phyloP scores from a whole-genome alignment of 2,113 vertebrate genomes.

The rat (Rattus norvegicus) region GRCr8 NC_086023.1:114152501-114153000 shows the following conservation, averaged over 20 bases:
- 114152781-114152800: constrained; percentile 49
- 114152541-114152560: neutral
- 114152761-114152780: constrained; percentile 1
- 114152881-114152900: constrained; percentile 43
- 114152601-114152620: neutral
- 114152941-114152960: no score
- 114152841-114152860: constrained; percentile 20
- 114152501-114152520: neutral
- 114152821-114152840: neutral
- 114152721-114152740: neutral
- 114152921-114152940: no score
- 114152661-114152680: neutral
- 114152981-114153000: no score
- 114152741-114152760: neutral
- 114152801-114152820: constrained; percentile 30
- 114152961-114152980: no score
- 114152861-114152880: constrained; percentile 52
- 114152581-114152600: neutral
- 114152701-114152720: neutral
- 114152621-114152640: neutral
- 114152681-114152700: neutral
- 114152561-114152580: neutral
- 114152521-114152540: neutral
- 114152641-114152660: neutral
- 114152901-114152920: neutral